phyloP scores from a whole-genome alignment of 2,797 vertebrate genomes.

The Eulemur coronatus region DNA sequence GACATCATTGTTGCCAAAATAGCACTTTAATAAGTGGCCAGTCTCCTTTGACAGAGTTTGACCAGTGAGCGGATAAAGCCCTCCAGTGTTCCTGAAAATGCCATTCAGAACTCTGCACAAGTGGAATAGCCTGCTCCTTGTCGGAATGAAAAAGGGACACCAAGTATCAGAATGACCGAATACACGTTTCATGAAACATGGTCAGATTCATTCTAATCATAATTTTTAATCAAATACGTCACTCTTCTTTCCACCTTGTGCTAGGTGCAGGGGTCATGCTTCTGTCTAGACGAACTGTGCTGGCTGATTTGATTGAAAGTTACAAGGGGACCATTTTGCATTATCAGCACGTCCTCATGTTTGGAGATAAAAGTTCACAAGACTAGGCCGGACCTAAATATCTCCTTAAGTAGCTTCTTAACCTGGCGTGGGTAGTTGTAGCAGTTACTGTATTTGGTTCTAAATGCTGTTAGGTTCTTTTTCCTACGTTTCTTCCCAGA shows the following conservation, averaged over 20 bases:
- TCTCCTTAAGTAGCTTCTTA: not conserved
- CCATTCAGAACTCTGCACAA: accelerated
- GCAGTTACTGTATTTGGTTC: not conserved
- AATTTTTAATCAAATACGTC: not conserved
- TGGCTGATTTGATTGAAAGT: not conserved
- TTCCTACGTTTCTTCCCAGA: not conserved
- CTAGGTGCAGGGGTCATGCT: not conserved
- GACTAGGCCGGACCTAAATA: not conserved
- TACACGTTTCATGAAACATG: not conserved
- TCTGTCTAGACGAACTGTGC: not conserved
- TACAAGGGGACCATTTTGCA: not conserved
- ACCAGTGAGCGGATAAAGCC: not conserved
- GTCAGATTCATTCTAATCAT: not conserved
- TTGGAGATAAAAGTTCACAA: not conserved
- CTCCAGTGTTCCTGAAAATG: not conserved
- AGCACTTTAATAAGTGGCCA: not conserved
- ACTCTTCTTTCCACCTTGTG: not conserved
- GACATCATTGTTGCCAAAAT: not conserved
- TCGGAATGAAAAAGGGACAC: not conserved
- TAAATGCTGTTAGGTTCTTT: not conserved
- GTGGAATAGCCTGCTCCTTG: accelerated
- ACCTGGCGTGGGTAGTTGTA: not conserved
- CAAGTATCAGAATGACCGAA: accelerated
- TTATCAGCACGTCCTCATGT: no score
- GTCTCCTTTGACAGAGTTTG: not conserved